phyloP scores from a whole-genome alignment of 1,140 invertebrate genomes.

The Oryzaephilus surinamensis region DNA sequence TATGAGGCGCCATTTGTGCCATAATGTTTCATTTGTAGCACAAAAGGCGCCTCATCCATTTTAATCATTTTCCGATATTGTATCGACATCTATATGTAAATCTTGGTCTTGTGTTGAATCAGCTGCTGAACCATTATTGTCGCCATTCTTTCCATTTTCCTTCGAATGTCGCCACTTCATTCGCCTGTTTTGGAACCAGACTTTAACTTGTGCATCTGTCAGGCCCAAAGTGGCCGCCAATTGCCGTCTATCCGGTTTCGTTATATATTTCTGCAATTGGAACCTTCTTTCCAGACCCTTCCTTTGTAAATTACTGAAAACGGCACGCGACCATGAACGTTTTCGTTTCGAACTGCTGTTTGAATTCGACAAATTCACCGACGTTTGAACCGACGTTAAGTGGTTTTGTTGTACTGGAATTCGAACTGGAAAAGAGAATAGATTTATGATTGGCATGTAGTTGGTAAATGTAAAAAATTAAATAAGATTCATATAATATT shows the following conservation, averaged over 20 bases:
- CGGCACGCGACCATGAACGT: constrained; percentile 86
- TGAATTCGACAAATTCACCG: too few species aligned
- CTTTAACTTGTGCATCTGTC: constrained; percentile 85
- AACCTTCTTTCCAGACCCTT: constrained; percentile 85
- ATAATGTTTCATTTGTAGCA: too few species aligned
- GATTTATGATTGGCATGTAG: constrained; percentile 27
- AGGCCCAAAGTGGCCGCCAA: constrained; percentile 82
- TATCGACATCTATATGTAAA: constrained; percentile 33
- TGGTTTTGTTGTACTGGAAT: constrained; percentile 19
- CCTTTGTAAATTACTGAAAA: constrained; percentile 84
- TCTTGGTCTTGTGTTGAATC: constrained; percentile 32
- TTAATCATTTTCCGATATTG: constrained; percentile 27
- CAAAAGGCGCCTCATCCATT: too few species aligned
- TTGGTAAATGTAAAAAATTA: background rate
- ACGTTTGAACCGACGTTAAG: constrained; percentile 14
- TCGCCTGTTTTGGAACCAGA: constrained; percentile 87
- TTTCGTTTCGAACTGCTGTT: too few species aligned
- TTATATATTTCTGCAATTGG: constrained; percentile 91
- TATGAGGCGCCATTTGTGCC: too few species aligned
- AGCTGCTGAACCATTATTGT: constrained; percentile 19
- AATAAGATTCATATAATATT: too few species aligned
- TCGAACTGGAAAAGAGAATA: constrained; percentile 18
- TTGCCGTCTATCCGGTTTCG: constrained; percentile 84
- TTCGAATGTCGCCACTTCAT: constrained; percentile 89
- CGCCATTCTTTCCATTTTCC: constrained; percentile 40